Conservation (phyloP, 1,140 invertebrate genomes). For the Tribolium madens region DNA sequence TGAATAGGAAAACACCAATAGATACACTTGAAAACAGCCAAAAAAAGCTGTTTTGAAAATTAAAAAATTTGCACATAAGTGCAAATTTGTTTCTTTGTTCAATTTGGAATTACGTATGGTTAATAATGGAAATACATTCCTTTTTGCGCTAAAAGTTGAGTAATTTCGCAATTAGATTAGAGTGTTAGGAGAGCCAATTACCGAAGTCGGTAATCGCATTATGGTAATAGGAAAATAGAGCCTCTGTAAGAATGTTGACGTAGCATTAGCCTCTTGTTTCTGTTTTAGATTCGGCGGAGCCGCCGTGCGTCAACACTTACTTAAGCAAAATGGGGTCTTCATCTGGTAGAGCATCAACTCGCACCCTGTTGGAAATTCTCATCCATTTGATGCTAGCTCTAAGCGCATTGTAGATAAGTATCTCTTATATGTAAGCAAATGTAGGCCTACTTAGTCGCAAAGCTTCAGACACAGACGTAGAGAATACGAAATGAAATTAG, state of each 20-base stretch:
- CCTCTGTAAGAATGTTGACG: slow-evolving; percentile 19
- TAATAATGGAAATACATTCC: too few relatives aligned
- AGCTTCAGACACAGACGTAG: slow-evolving; percentile 38
- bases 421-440: slow-evolving; percentile 39
- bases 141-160: too few relatives aligned
- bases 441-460: slow-evolving; percentile 36
- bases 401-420: slow-evolving; percentile 42
- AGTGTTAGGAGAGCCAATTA: not conserved
- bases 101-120: too few relatives aligned
- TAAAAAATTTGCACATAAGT: too few relatives aligned
- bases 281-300: slow-evolving; percentile 58
- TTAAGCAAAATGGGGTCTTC: slow-evolving; percentile 58
- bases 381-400: slow-evolving; percentile 37
- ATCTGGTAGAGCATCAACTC: slow-evolving; percentile 31
- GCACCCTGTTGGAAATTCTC: slow-evolving; percentile 24
- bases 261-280: slow-evolving; percentile 39
- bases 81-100: too few relatives aligned
- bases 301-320: slow-evolving; percentile 60
- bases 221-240: slow-evolving; percentile 28
- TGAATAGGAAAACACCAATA: too few relatives aligned
- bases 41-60: too few relatives aligned
- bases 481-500: slow-evolving; percentile 32
- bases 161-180: not conserved
- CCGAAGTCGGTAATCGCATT: slow-evolving; percentile 2
- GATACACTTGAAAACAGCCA: too few relatives aligned